Percentiles rank a stretch among this genome's conserved stretches.
Conservation (phyloP, 1,140 invertebrate genomes). For the honey bee (Apis mellifera) region DNA sequence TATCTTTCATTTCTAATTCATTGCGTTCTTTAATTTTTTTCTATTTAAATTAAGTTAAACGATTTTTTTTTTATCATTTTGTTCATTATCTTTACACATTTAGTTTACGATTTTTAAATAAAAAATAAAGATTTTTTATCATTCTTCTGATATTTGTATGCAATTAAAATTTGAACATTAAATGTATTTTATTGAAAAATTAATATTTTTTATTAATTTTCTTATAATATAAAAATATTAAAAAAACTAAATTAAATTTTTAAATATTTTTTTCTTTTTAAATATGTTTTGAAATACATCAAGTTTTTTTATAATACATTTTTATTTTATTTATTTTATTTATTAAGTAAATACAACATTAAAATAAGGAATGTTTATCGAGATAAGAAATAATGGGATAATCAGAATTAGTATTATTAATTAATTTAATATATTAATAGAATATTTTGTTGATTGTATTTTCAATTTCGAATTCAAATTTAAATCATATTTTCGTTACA, state of each 20-base stretch:
- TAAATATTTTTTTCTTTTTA: no score
- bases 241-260: no score
- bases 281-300: no score
- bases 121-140: neutral
- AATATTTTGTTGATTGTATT: neutral
- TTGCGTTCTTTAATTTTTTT: slow-evolving; percentile 34
- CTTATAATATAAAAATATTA: no score
- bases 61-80: neutral
- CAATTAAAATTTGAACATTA: neutral
- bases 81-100: neutral
- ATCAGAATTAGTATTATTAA: neutral
- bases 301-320: no score
- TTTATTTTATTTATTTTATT: neutral
- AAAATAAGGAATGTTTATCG: neutral
- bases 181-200: neutral
- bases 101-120: neutral
- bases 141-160: neutral
- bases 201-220: neutral
- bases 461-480: neutral
- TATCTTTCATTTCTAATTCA: slow-evolving; percentile 1
- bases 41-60: slow-evolving; percentile 35
- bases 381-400: neutral
- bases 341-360: neutral
- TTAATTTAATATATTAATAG: neutral
- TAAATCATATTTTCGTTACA: slow-evolving; percentile 29